Percentiles rank a stretch among this genome's conserved stretches.
Conservation (phyloP, 23 tunicate species). For the Halocynthia aurantium region DNA sequence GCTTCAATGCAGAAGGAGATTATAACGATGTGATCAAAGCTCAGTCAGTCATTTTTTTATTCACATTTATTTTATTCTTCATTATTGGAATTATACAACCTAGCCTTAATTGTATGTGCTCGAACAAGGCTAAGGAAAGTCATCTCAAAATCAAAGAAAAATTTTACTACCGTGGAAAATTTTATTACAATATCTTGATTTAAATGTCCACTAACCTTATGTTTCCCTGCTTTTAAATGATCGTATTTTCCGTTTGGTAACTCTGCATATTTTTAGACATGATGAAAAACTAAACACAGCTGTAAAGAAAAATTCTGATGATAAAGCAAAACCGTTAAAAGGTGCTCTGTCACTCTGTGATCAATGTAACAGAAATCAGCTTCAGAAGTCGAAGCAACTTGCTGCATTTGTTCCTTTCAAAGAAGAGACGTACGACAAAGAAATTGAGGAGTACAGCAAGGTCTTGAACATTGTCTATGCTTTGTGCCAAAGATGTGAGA, state of each 20-base stretch:
- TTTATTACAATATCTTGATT: too few relatives aligned
- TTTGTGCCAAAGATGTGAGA: constrained; percentile 27
- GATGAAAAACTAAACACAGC: not conserved
- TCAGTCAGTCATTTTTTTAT: too few relatives aligned
- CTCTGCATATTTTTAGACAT: not conserved
- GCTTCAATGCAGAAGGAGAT: constrained; percentile 47
- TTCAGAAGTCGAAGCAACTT: constrained; percentile 34
- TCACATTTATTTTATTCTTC: too few relatives aligned
- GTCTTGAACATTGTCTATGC: constrained; percentile 35
- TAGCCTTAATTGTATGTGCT: too few relatives aligned
- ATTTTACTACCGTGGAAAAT: too few relatives aligned
- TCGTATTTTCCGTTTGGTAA: not conserved
- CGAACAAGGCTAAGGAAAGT: too few relatives aligned
- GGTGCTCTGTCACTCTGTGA: constrained; percentile 15
- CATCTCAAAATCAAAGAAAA: too few relatives aligned
- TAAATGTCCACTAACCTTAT: too few relatives aligned
- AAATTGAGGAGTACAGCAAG: constrained; percentile 19
- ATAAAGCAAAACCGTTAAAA: too few relatives aligned
- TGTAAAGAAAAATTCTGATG: not conserved
- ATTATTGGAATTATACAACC: too few relatives aligned
- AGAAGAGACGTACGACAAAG: constrained; percentile 34
- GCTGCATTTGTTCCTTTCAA: constrained; percentile 37
- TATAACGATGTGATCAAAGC: constrained; percentile 24
- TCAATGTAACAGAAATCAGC: constrained; percentile 39
- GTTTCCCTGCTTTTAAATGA: too few relatives aligned